Evolutionary conservation across 2,113 vertebrate genomes (phyloP).

Genomic region (human (Homo sapiens)): GRCh38 chr5:8319501-8320000

Average conservation of each 20-base stretch:
- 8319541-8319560: accelerated
- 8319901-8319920: background rate
- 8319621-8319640: background rate
- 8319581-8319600: background rate
- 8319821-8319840: background rate
- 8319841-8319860: background rate
- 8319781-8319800: background rate
- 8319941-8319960: background rate
- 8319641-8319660: background rate
- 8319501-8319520: too few species aligned
- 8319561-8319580: accelerated
- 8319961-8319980: background rate
- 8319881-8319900: background rate
- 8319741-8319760: background rate
- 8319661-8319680: background rate
- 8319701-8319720: background rate
- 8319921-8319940: background rate
- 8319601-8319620: accelerated
- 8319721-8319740: background rate
- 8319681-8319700: background rate
- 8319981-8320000: background rate
- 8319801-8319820: background rate
- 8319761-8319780: background rate
- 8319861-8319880: background rate
- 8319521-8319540: accelerated